Conservation (phyloP, 2,113 vertebrate species). For the Propithecus coquereli region DNA sequence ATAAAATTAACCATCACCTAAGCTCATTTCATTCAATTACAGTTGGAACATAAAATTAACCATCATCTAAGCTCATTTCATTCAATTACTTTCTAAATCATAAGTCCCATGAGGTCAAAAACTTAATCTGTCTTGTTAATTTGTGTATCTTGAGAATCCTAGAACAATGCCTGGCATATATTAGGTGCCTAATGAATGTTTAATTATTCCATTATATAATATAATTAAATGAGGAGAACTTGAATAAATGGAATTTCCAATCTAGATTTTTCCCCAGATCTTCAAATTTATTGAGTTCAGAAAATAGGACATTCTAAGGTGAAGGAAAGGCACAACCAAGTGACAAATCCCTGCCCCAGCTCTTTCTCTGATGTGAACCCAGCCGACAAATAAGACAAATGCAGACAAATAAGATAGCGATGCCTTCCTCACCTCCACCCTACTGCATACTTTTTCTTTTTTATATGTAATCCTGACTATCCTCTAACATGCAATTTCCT, state of each 20-base stretch:
- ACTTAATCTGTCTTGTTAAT: not conserved
- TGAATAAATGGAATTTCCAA: not conserved
- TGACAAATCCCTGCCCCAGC: not conserved
- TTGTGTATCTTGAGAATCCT: not conserved
- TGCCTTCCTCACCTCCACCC: fast-evolving
- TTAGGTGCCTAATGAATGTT: not conserved
- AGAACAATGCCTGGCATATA: not conserved
- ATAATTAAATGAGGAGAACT: not conserved
- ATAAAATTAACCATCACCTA: not conserved
- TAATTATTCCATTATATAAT: not conserved
- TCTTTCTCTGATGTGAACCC: not conserved
- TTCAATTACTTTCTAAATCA: not conserved
- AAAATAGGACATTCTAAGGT: not conserved
- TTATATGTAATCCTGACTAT: not conserved
- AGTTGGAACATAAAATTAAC: not conserved
- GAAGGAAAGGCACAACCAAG: not conserved
- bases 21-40: not conserved
- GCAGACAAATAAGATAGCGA: not conserved
- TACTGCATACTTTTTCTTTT: not conserved
- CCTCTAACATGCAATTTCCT: not conserved
- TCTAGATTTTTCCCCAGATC: not conserved
- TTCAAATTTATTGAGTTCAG: not conserved
- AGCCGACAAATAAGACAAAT: not conserved
- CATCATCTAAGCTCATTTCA: not conserved
- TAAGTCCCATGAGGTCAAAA: not conserved